Evolutionary conservation across 2,888 invertebrate genomes (phyloP), one percentile per base, ranked within the genome.

Genomic region (Tetranychus truncatus): DNA sequence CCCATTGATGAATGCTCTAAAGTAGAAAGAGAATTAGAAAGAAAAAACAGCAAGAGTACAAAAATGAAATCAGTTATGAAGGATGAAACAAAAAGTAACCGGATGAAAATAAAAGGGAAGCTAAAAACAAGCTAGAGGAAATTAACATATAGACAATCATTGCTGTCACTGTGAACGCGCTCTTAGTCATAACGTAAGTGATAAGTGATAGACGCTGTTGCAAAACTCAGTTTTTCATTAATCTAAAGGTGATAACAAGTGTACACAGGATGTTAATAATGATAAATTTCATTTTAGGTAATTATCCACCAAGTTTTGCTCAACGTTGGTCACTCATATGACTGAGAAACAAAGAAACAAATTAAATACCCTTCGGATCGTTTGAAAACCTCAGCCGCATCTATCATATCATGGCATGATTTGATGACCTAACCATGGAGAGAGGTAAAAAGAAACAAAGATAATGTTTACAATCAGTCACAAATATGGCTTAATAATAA

Each of bases 311-410:
- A 34, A 34, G 5, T 5, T 34, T 34, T 4, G 34, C 34, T 34
- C 34, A 34, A 34, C 34, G 34, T 34, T 55, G 55, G 55, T 55
- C 55, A 55, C 34, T 55, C 55, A 9, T 15, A 55, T 55, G 55
- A 55, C 15, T 55, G 55, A 55, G 15, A 55, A 15, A 55, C 15
- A 55, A 15, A 15, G 55, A 15, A 55, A 55, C 15, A 15, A 15
- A 15, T 55, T 55, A 55, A 15, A 9, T 55, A 55, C 55, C 55
- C 55, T 55, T 55, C 15, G 83, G 94, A 91, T 82, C 88, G 89
- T 81, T 93, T 89, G 86, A 91, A 95, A 80, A 88, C 88, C 86
- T 95, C 95, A 78, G 95, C 95, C 77, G 90, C 87, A 80, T 95
- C 95, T 79, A 94, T 89, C 89, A 95, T 94, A 79, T 88, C 85